Base-by-base conservation (phyloP, 2,888 invertebrate species). In the Diarsia dahlii region DNA sequence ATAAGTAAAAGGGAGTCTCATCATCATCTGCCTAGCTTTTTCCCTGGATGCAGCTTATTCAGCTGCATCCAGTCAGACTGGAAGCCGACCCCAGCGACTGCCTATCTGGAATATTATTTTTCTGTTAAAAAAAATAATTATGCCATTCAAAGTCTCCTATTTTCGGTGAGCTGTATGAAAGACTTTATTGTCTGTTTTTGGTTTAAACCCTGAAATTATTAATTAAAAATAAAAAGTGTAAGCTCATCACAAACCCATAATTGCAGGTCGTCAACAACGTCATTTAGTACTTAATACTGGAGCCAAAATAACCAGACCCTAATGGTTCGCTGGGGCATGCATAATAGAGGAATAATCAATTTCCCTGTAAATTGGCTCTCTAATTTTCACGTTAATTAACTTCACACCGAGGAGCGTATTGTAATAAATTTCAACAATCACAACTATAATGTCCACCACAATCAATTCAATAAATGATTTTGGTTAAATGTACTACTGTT, bases 311-410 rank as follows among this genome's bases (percentile, higher is more conserved):
- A 54, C 10, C 18, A 23, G 62, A 34, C 23, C 8, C 45, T 39
- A 23, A 71, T 46, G n/a, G 63, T 72, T 54, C 9, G 28, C 45
- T 69, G 12, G 28, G 18, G 20, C n/a, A 45, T 48, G 48, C n/a
- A 68, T 66, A 66, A n/a, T 66, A 56, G 20, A 18, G 12, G 20
- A 60, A 23, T 74, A 58, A 77, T 81, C 56, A 76, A 71, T 80
- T 80, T 34, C 20, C 48, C 60, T 23, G n/a, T 13, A 56, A 76
- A 76, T 69, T 76, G 20, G 48, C 65, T 60, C 67, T 60, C 54
- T 56, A 69, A 80, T 80, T 80, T 75, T 15, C 52, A 68, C 76
- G 56, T 76, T 71, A 71, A 76, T 71, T 76, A 75, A 76, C 71
- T 71, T 34, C 15, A 68, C 13, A 69, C 64, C 13, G 34, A 68